These are phyloP conservation scores for Megamerina dolium DNA, from an alignment of 2,888 invertebrate species.

Conservation along the genomic window DNA sequence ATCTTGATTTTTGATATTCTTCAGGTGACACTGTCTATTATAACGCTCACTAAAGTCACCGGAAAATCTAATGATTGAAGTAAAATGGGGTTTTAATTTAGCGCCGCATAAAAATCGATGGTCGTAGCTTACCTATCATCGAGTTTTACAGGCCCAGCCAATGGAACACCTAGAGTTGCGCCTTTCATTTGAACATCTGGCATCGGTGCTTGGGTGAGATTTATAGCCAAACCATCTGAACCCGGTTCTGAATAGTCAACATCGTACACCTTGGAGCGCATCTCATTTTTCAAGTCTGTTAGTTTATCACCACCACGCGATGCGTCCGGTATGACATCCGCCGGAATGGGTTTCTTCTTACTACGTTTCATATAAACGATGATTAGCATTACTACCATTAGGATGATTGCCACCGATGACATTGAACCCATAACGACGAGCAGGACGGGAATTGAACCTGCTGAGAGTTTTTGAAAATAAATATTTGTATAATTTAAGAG, in stretches of 20 bases:
- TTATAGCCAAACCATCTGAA: slow-evolving; percentile 53
- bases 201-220: slow-evolving; percentile 46
- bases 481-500: neutral
- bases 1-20: slow-evolving; percentile 40
- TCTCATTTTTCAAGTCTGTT: slow-evolving; percentile 82
- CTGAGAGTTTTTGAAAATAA: slow-evolving; percentile 30
- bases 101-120: slow-evolving; percentile 1
- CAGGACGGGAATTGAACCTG: slow-evolving; percentile 72
- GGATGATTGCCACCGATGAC: slow-evolving; percentile 73
- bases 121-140: slow-evolving; percentile 52
- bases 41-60: slow-evolving; percentile 45
- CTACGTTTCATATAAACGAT: slow-evolving; percentile 61
- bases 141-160: slow-evolving; percentile 73
- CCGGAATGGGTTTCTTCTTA: slow-evolving; percentile 48
- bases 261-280: slow-evolving; percentile 58
- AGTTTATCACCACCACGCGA: slow-evolving; percentile 57
- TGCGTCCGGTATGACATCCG: slow-evolving; percentile 56
- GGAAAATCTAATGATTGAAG: too few species aligned
- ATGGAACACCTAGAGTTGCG: slow-evolving; percentile 57
- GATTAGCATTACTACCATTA: slow-evolving; percentile 77
- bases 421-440: slow-evolving; percentile 80
- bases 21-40: slow-evolving; percentile 38
- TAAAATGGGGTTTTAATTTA: too few species aligned
- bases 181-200: slow-evolving; percentile 46
- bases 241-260: slow-evolving; percentile 60